Evolutionary conservation across 2,888 invertebrate genomes (phyloP), one percentile per base, ranked within the genome.

Genomic region (Fragum fragum): DNA sequence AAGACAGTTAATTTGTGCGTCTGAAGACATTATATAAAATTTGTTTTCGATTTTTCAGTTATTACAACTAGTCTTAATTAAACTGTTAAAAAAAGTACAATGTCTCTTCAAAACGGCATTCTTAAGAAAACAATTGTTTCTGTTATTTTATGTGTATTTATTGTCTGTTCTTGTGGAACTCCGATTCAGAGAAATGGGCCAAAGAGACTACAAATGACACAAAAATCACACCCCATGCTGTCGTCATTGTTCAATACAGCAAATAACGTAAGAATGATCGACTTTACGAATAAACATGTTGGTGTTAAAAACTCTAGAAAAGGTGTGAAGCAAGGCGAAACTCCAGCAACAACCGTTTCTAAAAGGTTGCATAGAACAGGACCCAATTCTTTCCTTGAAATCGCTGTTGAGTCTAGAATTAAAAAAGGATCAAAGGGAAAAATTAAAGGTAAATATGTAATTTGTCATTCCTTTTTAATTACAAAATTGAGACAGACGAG

Each of bases 211-310:
- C 39, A 66, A 42, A 42, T 66, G 66, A 66, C 66, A 42, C 36
- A 18, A 21, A 9, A 66, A 9, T 66, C 66, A 23, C 66, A 66
- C 26, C 66, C 66, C 16, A 66, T 66, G 66, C n/a, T 66, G 66
- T 39, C 66, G 23, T 66, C 66, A 21, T 1, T 66, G 26, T 66
- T 66, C 18, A 66, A 23, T 23, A 42, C 47, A 2, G 66, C 66
- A 39, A 66, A 66, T 18, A 66, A 39, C 18, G 66, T 42, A 23
- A 23, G 42, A 16, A 39, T 42, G 66, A 42, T 66, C 16, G 42
- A 66, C n/a, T 61, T 61, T 16, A 28, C 61, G 2, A 61, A 61
- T n/a, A 28, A 29, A 32, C 32, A 61, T 11, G 18, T 61, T 16
- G 61, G 36, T 1, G 32, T 23, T 57, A 28, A 14, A 26, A 7